Evolutionary conservation across 2,797 vertebrate genomes (phyloP).

Genomic region (Hippopotamyrus pictus): DNA sequence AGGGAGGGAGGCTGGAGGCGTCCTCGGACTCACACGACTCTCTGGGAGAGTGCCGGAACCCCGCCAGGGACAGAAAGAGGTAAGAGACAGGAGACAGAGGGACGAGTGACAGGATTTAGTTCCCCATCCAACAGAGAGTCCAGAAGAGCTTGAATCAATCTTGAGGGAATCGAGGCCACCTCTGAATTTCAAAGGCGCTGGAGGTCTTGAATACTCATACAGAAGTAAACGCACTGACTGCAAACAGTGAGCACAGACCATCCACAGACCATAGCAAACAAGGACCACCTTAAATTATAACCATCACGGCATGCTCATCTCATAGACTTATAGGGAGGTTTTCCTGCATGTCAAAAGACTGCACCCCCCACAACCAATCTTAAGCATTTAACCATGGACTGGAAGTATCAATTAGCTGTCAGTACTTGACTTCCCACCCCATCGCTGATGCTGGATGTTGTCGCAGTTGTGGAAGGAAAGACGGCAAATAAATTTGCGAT

Average conservation of each 20-base stretch:
- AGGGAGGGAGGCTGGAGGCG: conserved; percentile 72
- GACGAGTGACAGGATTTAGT: neutral
- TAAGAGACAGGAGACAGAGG: neutral
- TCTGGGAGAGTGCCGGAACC: conserved; percentile 50
- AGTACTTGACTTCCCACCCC: neutral
- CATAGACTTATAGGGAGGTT: neutral
- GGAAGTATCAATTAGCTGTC: neutral
- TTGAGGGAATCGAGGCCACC: neutral
- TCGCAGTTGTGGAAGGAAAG: neutral
- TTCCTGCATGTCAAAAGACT: neutral
- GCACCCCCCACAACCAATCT: neutral
- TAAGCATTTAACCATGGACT: neutral
- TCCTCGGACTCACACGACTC: conserved; percentile 92
- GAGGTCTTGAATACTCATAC: neutral
- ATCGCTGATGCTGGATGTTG: neutral
- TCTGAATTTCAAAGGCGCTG: neutral
- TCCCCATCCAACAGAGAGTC: neutral
- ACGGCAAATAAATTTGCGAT: neutral
- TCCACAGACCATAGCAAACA: neutral
- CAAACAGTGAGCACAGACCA: neutral
- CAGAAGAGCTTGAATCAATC: neutral
- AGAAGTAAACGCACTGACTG: neutral
- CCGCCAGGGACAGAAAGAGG: neutral
- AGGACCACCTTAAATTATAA: neutral
- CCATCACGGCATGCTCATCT: neutral